phyloP scores from a whole-genome alignment of 2,888 invertebrate species.

The Mimachlamys varia region DNA sequence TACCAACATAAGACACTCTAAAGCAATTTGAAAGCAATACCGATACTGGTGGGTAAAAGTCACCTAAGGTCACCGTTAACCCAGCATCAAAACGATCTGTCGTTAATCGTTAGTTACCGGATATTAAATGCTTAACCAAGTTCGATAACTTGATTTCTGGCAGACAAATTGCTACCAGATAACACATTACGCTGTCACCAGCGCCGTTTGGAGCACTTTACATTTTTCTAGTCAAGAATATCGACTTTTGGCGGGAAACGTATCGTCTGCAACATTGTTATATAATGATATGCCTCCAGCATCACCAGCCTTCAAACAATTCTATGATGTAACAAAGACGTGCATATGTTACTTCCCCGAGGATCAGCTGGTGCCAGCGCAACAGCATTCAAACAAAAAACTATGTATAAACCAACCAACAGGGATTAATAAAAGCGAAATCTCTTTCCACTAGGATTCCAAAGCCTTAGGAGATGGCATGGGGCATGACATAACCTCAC shows the following conservation, averaged over 20 bases:
- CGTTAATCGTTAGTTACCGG: neutral
- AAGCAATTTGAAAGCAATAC: neutral
- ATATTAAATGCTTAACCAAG: neutral
- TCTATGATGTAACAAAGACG: neutral
- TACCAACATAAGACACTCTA: neutral
- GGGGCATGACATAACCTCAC: neutral
- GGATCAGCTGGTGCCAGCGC: neutral
- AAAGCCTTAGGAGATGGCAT: neutral
- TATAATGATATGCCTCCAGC: conserved; percentile 6
- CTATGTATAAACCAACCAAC: neutral
- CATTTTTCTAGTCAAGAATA: conserved; percentile 8
- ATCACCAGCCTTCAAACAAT: neutral
- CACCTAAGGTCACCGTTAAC: neutral
- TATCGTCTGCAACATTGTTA: conserved; percentile 9
- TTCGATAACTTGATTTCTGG: neutral
- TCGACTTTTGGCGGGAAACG: conserved; percentile 14
- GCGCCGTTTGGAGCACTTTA: neutral
- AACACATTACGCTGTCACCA: neutral
- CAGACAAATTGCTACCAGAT: neutral
- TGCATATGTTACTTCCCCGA: no score
- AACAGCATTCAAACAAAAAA: neutral
- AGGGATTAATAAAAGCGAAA: neutral
- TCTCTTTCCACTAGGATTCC: neutral
- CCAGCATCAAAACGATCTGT: neutral
- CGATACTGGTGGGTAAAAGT: neutral